phyloP scores from a whole-genome alignment of 2,113 vertebrate genomes.

The Diphyllodes magnificus region DNA sequence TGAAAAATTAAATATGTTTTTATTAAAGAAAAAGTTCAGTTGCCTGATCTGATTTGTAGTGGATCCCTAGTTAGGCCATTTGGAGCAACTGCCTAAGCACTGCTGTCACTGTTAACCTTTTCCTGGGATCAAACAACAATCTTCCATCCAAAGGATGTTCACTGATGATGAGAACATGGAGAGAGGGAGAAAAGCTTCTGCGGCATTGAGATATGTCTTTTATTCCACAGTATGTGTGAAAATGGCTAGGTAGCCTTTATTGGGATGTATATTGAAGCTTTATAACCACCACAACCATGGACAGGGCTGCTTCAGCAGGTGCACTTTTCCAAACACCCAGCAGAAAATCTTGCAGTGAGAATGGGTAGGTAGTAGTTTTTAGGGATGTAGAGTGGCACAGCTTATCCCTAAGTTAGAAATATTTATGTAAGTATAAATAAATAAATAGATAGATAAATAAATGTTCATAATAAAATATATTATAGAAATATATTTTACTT shows the following conservation, averaged over 20 bases:
- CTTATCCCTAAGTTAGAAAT: background rate
- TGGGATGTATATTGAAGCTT: background rate
- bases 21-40: background rate
- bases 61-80: background rate
- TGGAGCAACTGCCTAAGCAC: background rate
- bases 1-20: background rate
- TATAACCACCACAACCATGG: rapidly evolving
- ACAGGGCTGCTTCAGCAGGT: background rate
- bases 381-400: background rate
- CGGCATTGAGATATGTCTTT: background rate
- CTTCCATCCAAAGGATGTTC: background rate
- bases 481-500: background rate
- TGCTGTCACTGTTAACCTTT: background rate
- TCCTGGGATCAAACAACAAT: background rate
- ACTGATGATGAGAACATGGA: background rate
- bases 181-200: background rate
- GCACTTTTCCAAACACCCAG: background rate
- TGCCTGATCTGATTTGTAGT: background rate
- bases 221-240: background rate
- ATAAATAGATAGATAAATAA: background rate
- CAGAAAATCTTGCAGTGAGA: background rate
- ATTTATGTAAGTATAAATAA: background rate
- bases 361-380: background rate
- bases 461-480: background rate
- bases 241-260: background rate